Conservation (phyloP, 2,888 invertebrate genomes). For the Busseola fusca region DNA sequence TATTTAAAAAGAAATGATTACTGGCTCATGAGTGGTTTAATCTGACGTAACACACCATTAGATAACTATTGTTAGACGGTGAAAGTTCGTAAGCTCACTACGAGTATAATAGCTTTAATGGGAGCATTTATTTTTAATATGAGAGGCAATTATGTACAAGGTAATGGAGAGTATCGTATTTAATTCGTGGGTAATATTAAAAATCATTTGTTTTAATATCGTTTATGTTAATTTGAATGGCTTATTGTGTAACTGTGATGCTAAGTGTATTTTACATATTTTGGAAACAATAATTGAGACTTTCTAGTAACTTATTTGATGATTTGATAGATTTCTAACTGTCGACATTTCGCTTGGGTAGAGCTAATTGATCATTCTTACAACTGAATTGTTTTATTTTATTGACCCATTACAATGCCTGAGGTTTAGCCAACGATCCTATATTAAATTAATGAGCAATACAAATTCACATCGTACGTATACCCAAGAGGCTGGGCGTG, state of each 20-base stretch:
- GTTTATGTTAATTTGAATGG: slow-evolving; percentile 29
- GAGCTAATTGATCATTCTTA: not conserved
- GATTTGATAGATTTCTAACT: slow-evolving; percentile 3
- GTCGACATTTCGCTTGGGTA: not conserved
- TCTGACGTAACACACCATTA: slow-evolving; percentile 76
- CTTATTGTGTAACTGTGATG: slow-evolving; percentile 1
- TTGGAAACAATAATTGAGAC: not conserved
- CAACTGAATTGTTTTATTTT: slow-evolving; percentile 4
- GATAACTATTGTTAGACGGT: slow-evolving; percentile 74
- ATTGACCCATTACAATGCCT: slow-evolving; percentile 41
- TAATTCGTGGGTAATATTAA: slow-evolving; percentile 17
- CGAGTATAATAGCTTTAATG: slow-evolving; percentile 50
- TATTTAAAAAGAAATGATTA: slow-evolving; percentile 57
- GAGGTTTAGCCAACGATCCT: slow-evolving; percentile 25
- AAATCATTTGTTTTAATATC: slow-evolving; percentile 2
- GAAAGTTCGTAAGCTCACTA: slow-evolving; percentile 71
- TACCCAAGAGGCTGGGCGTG: slow-evolving; percentile 51
- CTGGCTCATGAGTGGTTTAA: slow-evolving; percentile 62
- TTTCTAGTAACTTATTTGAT: not conserved
- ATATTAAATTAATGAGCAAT: slow-evolving; percentile 56
- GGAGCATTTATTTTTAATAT: slow-evolving; percentile 44
- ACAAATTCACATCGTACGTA: slow-evolving; percentile 54
- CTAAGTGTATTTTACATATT: not conserved
- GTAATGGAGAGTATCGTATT: slow-evolving; percentile 30
- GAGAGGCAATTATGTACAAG: slow-evolving; percentile 27